Conservation (phyloP, 2,113 vertebrate species). For the Ochotona curzoniae region DNA sequence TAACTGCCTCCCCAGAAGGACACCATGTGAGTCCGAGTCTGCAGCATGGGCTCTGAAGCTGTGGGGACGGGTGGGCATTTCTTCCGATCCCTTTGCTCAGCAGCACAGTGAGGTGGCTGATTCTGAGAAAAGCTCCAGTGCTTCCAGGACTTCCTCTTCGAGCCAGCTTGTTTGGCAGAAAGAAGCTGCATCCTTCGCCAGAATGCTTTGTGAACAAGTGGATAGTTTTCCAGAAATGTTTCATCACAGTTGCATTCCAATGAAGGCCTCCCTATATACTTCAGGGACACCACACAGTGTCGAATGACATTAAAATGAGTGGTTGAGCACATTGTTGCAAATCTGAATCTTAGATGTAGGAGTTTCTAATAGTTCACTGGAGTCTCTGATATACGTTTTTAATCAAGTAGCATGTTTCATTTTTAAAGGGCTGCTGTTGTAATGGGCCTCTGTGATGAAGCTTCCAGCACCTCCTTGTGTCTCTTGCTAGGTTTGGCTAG, state of each 20-base stretch:
- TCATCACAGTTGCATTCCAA: slow-evolving; percentile 11
- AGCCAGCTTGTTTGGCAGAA: not conserved
- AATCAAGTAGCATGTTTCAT: slow-evolving; percentile 30
- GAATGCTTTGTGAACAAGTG: slow-evolving; percentile 24
- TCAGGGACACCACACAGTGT: not conserved
- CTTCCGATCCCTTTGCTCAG: slow-evolving; percentile 23
- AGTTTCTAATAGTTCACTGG: not conserved
- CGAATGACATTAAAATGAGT: not conserved
- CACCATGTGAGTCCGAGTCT: not conserved
- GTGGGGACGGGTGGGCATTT: not conserved
- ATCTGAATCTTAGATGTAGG: not conserved
- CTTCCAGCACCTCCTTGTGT: not conserved
- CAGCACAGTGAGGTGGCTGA: not conserved
- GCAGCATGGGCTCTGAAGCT: not conserved
- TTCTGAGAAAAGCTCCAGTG: not conserved
- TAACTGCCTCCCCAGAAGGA: not conserved
- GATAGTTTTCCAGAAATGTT: slow-evolving; percentile 39
- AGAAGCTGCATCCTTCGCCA: not conserved
- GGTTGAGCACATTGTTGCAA: not conserved
- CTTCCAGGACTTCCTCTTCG: not conserved
- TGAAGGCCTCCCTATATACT: not conserved
- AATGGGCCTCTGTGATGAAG: not conserved
- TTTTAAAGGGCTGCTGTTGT: slow-evolving; percentile 14
- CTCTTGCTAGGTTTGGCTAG: not conserved
- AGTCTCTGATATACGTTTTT: not conserved